Percentiles rank a stretch among this genome's conserved stretches.
Evolutionary conservation across 1,140 invertebrate species (phyloP).

Genomic region (Linepithema humile): DNA sequence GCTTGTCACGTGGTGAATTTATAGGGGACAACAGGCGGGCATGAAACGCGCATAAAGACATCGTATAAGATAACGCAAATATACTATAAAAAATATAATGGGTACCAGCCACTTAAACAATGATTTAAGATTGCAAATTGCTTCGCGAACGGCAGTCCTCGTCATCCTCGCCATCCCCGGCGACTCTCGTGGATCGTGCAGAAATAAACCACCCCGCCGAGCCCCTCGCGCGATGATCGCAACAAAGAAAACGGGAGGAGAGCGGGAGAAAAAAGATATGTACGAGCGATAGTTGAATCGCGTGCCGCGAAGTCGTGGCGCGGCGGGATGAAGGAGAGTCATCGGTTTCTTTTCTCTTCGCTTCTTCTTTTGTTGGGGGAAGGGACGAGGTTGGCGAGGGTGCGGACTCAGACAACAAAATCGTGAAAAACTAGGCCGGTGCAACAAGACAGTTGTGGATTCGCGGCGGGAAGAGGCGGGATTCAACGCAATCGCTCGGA

Average conservation of each 20-base stretch:
- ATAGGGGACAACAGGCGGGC: slow-evolving; percentile 11
- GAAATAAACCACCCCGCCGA: slow-evolving; percentile 25
- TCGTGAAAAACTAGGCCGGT: slow-evolving; percentile 42
- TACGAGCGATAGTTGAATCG: slow-evolving; percentile 66
- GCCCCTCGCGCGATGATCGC: slow-evolving; percentile 19
- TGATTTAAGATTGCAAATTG: slow-evolving; percentile 65
- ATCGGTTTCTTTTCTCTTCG: slow-evolving; percentile 55
- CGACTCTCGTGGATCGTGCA: slow-evolving; percentile 52
- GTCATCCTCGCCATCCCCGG: slow-evolving; percentile 36
- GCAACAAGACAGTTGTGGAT: slow-evolving; percentile 47
- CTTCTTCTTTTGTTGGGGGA: neutral
- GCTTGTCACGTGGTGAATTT: slow-evolving; percentile 34
- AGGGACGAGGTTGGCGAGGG: too few relatives aligned
- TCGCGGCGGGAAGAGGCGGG: slow-evolving; percentile 12
- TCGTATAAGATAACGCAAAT: slow-evolving; percentile 35
- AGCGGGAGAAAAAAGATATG: slow-evolving; percentile 21
- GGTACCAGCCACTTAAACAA: slow-evolving; percentile 68
- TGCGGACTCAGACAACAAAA: slow-evolving; percentile 6
- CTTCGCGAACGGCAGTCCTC: slow-evolving; percentile 28
- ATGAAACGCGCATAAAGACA: slow-evolving; percentile 49
- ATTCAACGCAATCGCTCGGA: slow-evolving; percentile 20
- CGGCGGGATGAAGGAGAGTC: slow-evolving; percentile 59
- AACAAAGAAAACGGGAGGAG: neutral
- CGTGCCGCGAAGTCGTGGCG: slow-evolving; percentile 71
- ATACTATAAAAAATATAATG: slow-evolving; percentile 62